These are phyloP conservation scores for Cyclargus thomasi DNA, from an alignment of 1,140 invertebrate genomes.

Conservation along the genomic window DNA sequence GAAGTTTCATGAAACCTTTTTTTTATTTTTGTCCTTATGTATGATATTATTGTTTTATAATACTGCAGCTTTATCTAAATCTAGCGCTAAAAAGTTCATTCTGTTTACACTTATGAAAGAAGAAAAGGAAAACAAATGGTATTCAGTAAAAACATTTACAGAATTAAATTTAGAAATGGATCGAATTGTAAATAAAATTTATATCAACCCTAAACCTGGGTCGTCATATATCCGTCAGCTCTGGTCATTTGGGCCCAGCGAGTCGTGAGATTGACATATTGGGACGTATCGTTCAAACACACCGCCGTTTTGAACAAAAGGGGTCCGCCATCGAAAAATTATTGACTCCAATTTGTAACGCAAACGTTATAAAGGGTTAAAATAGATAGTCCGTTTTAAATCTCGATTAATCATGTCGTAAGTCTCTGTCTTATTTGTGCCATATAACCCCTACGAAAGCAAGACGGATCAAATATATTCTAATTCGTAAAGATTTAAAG, in stretches of 20 bases:
- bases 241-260: conserved; percentile 45
- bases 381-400: conserved; percentile 2
- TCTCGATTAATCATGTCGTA: background rate
- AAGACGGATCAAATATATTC: background rate
- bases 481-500: background rate
- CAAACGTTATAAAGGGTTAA: conserved; percentile 10
- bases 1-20: too few relatives aligned
- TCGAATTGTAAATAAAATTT: conserved; percentile 7
- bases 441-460: background rate
- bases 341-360: conserved; percentile 33
- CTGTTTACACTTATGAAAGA: too few relatives aligned
- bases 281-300: conserved; percentile 44
- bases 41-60: too few relatives aligned
- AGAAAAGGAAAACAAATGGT: background rate
- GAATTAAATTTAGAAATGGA: background rate
- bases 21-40: too few relatives aligned
- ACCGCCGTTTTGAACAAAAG: conserved; percentile 39
- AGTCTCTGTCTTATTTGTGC: background rate
- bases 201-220: conserved; percentile 5
- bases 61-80: background rate
- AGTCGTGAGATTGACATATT: conserved; percentile 53
- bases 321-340: conserved; percentile 48
- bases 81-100: background rate
- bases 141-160: background rate
- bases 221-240: conserved; percentile 20